Conservation (phyloP, 2,888 invertebrate species). For the Therioaphis trifolii region DNA sequence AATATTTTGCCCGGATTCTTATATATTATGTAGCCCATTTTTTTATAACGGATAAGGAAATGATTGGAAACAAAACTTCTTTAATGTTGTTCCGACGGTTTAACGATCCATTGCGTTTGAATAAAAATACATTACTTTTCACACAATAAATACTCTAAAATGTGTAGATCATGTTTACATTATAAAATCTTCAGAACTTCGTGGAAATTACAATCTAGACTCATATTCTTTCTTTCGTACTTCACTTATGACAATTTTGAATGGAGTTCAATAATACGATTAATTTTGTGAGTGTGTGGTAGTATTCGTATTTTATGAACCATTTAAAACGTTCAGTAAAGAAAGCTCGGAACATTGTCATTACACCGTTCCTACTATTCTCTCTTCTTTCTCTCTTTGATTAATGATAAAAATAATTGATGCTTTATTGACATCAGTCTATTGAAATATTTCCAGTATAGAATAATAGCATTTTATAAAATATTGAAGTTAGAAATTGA, state of each 20-base stretch:
- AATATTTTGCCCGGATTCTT: neutral
- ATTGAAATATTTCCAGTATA: too few species aligned
- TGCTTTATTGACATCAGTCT: too few species aligned
- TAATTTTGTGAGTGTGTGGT: constrained; percentile 5
- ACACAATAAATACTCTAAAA: neutral
- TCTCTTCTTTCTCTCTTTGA: neutral
- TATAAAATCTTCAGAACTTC: constrained; percentile 10
- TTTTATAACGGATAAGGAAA: neutral
- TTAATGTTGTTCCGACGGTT: neutral
- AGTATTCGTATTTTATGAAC: neutral
- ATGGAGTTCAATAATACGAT: constrained; percentile 44
- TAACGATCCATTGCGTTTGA: neutral
- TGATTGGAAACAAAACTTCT: neutral
- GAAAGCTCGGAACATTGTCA: neutral
- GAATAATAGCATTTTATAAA: too few species aligned
- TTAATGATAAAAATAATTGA: constrained; percentile 1
- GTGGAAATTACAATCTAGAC: neutral
- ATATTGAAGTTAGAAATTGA: too few species aligned
- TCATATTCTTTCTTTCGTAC: neutral
- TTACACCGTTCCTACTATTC: neutral
- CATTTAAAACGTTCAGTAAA: neutral
- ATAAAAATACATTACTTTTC: neutral
- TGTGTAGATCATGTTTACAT: constrained; percentile 2
- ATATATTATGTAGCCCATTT: neutral
- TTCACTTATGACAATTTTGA: constrained; percentile 20